Conservation (phyloP, 2,888 invertebrate genomes). For the Tetragonula carbonaria region DNA sequence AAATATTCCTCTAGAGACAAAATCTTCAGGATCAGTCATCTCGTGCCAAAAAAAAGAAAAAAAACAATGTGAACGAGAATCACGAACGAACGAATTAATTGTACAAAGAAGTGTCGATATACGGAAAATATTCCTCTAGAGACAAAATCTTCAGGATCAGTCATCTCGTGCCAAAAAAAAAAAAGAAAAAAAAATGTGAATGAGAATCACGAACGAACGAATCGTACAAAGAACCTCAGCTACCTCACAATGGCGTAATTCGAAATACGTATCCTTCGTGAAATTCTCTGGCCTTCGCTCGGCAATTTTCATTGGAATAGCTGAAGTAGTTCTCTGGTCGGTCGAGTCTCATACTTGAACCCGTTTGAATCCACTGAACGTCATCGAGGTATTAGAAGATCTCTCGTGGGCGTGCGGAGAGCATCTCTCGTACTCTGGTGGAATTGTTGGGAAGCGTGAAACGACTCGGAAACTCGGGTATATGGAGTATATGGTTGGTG, state of each 20-base stretch:
- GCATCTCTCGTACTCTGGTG: constrained; percentile 6
- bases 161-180: too few species aligned
- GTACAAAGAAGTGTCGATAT: too few species aligned
- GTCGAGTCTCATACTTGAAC: not conserved
- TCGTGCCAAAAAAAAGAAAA: too few species aligned
- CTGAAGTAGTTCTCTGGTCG: not conserved
- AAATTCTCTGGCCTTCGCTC: not conserved
- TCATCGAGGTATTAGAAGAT: constrained; percentile 45
- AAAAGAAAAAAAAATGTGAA: too few species aligned
- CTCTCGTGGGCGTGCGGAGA: constrained; percentile 22
- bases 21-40: too few species aligned
- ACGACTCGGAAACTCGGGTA: constrained; percentile 32
- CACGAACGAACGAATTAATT: not conserved
- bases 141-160: too few species aligned
- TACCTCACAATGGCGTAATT: not conserved
- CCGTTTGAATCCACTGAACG: constrained; percentile 49
- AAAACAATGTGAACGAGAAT: too few species aligned
- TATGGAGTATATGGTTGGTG: constrained; percentile 30
- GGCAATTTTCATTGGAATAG: not conserved
- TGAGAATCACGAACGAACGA: not conserved
- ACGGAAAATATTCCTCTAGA: too few species aligned
- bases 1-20: too few species aligned
- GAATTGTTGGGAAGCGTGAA: constrained; percentile 13
- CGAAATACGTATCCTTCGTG: not conserved
- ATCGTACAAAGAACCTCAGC: not conserved